Base-by-base conservation (phyloP, 1,140 invertebrate species). In the Acromyrmex charruanus region DNA sequence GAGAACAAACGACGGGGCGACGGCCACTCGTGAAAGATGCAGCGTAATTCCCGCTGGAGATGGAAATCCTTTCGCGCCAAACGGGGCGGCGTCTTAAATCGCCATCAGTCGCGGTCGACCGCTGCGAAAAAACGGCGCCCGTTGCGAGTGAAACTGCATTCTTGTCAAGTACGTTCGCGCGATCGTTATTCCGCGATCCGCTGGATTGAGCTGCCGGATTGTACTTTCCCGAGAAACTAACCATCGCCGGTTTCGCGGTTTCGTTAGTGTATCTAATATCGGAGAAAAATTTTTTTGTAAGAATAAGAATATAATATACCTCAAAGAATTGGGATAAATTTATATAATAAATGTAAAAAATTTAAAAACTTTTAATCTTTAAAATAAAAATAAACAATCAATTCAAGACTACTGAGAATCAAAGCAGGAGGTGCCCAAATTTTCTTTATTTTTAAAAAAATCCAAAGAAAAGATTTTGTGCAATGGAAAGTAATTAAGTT, bases 151-250 rank as follows among this genome's bases (percentile, higher is more conserved):
- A 92, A 92, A 92, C 91, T 91, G 92, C 92, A 93, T 93, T 93
- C 92, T 93, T 93, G 88, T 92, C 91, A 92, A 93, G 92, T 93
- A 93, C 91, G 91, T 92, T 91, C 77, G 88, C 87, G 1, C 58
- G 63, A 85, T 89, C 85, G 61, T 90, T 91, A 87, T 84, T 89
- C 53, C 85, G 59, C 87, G 72, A 69, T 49, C 39, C 39, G 44
- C 21, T 77, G 85, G 79, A 89, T 89, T 86, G 79, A 91, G 79
- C 74, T 63, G 39, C 21, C 49, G 49, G 39, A 75, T 75, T 71
- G 39, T 28, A 85, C 80, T 91, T 91, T 91, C 77, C 71, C 87
- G 71, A 86, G 85, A 87, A 87, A 59, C 28, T 16, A 55, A 55
- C n/a, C 49, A 7, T 9, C 10, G 39, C 44, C 44, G 51, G 35